A percentile compares a stretch with the other conserved stretches of the same genome.
Conservation (phyloP, 2,797 vertebrate genomes). For the Cossypha heuglini region DNA sequence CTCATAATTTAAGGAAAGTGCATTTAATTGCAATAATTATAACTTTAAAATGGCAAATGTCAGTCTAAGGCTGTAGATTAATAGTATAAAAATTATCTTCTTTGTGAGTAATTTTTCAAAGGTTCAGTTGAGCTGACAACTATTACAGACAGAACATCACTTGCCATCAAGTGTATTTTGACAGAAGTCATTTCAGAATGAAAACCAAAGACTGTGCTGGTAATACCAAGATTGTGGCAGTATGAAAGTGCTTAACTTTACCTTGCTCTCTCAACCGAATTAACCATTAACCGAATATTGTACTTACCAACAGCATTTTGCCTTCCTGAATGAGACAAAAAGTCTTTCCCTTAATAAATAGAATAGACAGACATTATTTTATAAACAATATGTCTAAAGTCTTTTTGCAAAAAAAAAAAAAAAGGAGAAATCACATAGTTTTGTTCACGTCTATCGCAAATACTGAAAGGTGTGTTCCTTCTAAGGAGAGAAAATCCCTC, state of each 20-base stretch:
- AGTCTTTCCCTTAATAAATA: constrained; percentile 82
- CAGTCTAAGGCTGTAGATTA: background rate
- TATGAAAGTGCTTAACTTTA: background rate
- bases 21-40: background rate
- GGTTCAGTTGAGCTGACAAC: background rate
- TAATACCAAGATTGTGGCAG: background rate
- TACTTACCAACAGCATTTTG: constrained; percentile 87
- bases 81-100: background rate
- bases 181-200: background rate
- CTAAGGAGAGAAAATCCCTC: background rate
- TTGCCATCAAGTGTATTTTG: background rate
- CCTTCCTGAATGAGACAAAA: constrained; percentile 79
- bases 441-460: background rate
- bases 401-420: background rate
- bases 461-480: background rate
- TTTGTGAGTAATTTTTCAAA: background rate
- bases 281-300: background rate
- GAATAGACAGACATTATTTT: constrained; percentile 48
- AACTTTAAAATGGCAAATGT: background rate
- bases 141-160: background rate
- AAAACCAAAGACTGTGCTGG: background rate
- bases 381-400: background rate
- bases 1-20: background rate
- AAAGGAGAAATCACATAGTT: background rate
- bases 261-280: background rate